Evolutionary conservation across 2,888 invertebrate genomes (phyloP).

Genomic region (Leptopilina drosophilae): DNA sequence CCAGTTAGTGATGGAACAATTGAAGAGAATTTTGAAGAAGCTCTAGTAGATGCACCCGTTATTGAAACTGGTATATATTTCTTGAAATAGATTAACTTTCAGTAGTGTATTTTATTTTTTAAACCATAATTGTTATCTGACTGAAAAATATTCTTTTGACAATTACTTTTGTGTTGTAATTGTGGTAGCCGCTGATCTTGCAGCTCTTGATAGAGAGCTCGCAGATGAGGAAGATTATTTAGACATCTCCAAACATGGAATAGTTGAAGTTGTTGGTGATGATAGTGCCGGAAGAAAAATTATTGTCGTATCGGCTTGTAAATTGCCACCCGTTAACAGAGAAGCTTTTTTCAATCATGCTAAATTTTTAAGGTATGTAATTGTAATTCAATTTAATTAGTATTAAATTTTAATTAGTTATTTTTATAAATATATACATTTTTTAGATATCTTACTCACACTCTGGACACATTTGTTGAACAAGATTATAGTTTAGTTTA

Average conservation of each 20-base stretch:
- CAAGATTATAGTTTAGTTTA: conserved; percentile 99
- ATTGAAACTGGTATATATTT: conserved; percentile 73
- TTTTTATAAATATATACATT: not conserved
- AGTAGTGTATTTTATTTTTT: too few relatives aligned
- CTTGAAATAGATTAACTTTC: too few relatives aligned
- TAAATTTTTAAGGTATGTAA: conserved; percentile 82
- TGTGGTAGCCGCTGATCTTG: conserved; percentile 71
- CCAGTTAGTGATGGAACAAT: conserved; percentile 92
- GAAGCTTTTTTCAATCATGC: conserved; percentile 84
- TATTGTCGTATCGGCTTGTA: conserved; percentile 97
- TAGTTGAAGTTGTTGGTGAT: conserved; percentile 91
- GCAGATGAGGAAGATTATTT: conserved; percentile 81
- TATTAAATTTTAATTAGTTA: too few relatives aligned
- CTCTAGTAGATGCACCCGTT: conserved; percentile 84
- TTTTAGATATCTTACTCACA: conserved; percentile 92
- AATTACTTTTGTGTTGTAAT: not conserved
- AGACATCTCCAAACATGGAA: conserved; percentile 86
- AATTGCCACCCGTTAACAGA: conserved; percentile 82
- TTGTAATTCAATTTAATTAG: not conserved
- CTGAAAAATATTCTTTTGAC: not conserved
- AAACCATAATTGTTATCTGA: too few relatives aligned
- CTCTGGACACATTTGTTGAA: conserved; percentile 97
- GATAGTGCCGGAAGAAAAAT: conserved; percentile 93
- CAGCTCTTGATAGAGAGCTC: conserved; percentile 73
- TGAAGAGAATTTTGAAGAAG: conserved; percentile 94